Evolutionary conservation across 2,797 vertebrate species (phyloP).

Genomic region (Cercopithecus diana): DNA sequence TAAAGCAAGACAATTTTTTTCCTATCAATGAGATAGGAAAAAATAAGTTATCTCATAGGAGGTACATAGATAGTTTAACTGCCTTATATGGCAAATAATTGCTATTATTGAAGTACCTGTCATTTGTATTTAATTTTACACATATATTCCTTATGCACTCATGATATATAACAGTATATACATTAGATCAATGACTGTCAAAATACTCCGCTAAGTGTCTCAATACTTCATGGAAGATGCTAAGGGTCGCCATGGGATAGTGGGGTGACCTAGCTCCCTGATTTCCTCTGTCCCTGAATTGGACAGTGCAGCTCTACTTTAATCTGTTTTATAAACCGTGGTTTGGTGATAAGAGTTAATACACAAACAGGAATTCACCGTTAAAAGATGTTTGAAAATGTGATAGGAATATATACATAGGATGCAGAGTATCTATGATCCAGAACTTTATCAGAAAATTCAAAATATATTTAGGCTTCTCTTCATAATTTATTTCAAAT

Average conservation of each 20-base stretch:
- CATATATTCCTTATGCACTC: neutral
- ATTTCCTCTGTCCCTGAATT: neutral
- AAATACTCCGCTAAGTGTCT: neutral
- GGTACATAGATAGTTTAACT: neutral
- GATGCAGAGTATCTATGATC: neutral
- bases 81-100: neutral
- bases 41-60: neutral
- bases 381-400: neutral
- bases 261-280: neutral
- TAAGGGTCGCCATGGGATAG: neutral
- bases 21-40: neutral
- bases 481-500: neutral
- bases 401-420: neutral
- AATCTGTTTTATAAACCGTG: neutral
- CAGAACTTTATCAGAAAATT: neutral
- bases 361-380: neutral
- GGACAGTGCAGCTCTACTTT: neutral
- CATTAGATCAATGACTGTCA: neutral
- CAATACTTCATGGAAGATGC: neutral
- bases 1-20: neutral
- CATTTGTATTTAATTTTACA: neutral
- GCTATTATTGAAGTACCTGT: neutral
- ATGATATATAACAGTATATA: neutral
- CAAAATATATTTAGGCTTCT: neutral
- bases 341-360: neutral